phyloP scores from a whole-genome alignment of 2,888 invertebrate species.

The Halictus quadricinctus region DNA sequence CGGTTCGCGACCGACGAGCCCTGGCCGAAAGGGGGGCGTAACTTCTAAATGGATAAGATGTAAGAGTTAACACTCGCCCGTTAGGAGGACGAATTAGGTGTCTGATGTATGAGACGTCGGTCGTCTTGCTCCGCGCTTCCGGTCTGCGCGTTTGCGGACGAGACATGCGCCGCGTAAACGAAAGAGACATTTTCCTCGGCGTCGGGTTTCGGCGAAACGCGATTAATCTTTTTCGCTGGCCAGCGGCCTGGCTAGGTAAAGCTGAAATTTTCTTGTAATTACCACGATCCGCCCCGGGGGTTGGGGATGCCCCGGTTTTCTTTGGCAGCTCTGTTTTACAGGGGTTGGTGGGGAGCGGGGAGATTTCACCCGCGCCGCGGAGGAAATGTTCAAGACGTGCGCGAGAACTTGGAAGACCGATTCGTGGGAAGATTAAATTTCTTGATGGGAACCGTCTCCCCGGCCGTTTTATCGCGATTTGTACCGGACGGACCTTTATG shows the following conservation, averaged over 20 bases:
- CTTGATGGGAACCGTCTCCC: neutral
- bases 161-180: slow-evolving; percentile 51
- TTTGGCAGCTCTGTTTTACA: slow-evolving; percentile 23
- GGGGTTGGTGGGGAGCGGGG: neutral
- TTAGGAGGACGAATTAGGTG: slow-evolving; percentile 72
- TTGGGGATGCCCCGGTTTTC: slow-evolving; percentile 37
- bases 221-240: slow-evolving; percentile 45
- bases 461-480: slow-evolving; percentile 4
- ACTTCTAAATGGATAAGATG: slow-evolving; percentile 78
- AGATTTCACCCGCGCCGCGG: neutral
- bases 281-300: slow-evolving; percentile 9
- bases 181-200: slow-evolving; percentile 61
- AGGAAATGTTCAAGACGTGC: slow-evolving; percentile 36
- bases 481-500: neutral
- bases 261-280: slow-evolving; percentile 48
- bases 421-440: slow-evolving; percentile 15
- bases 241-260: slow-evolving; percentile 22
- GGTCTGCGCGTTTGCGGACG: slow-evolving; percentile 31
- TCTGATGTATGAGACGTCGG: slow-evolving; percentile 74
- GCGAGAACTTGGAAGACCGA: slow-evolving; percentile 8
- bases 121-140: slow-evolving; percentile 53
- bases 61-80: slow-evolving; percentile 72
- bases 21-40: slow-evolving; percentile 61
- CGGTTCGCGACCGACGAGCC: slow-evolving; percentile 74
- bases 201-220: slow-evolving; percentile 47